Conservation (phyloP, 2,888 invertebrate species). For the Machimus rusticus region DNA sequence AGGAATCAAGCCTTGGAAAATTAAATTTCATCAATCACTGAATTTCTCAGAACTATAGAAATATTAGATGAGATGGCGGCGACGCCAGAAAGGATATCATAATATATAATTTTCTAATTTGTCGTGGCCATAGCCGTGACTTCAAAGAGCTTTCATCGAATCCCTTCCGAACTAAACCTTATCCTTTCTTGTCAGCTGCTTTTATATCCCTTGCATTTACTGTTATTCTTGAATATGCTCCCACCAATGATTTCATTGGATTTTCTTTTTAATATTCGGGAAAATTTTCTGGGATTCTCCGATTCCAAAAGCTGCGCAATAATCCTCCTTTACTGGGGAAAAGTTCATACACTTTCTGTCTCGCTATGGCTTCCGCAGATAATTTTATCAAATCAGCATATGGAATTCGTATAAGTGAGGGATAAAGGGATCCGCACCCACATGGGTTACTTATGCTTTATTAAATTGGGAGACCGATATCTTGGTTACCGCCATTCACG, state of each 20-base stretch:
- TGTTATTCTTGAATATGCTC: slow-evolving; percentile 24
- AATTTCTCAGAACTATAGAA: background rate
- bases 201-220: background rate
- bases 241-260: slow-evolving; percentile 9
- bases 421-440: background rate
- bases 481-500: background rate
- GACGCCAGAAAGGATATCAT: background rate
- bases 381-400: slow-evolving; percentile 31
- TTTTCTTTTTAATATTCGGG: slow-evolving; percentile 27
- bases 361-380: slow-evolving; percentile 23
- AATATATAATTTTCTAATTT: slow-evolving; percentile 16
- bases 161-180: slow-evolving; percentile 7
- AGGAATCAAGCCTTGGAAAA: background rate
- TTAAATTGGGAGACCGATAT: background rate
- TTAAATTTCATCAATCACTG: background rate
- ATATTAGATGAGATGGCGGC: background rate
- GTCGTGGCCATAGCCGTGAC: background rate
- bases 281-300: slow-evolving; percentile 37
- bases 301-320: background rate
- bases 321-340: background rate
- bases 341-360: background rate
- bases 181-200: background rate
- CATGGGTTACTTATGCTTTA: slow-evolving; percentile 5
- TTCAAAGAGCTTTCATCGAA: slow-evolving; percentile 18
- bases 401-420: slow-evolving; percentile 1